These are phyloP conservation scores for Spodoptera litura DNA, from an alignment of 1,140 invertebrate species.

Conservation along the genomic window DNA sequence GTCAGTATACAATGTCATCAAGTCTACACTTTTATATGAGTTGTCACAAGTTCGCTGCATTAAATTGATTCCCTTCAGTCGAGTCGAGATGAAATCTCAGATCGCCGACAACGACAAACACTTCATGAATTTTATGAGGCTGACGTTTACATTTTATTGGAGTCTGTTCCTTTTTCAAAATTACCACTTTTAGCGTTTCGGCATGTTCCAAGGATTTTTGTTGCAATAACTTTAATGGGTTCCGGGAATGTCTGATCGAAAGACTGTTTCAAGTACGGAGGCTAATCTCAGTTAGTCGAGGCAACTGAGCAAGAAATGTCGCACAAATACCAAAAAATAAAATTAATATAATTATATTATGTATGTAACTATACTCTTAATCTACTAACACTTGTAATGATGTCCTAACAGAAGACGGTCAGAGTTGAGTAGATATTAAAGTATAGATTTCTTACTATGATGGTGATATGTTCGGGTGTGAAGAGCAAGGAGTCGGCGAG, in stretches of 20 bases:
- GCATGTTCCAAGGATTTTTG: no score
- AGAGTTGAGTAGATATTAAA: not conserved
- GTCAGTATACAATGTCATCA: not conserved
- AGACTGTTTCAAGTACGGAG: no score
- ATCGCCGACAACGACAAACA: constrained; percentile 20
- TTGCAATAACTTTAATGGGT: no score
- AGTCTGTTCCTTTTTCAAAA: no score
- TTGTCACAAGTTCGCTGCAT: not conserved
- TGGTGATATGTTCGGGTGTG: constrained; percentile 59
- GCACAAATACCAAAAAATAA: not conserved
- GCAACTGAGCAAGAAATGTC: not conserved
- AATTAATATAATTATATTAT: no score
- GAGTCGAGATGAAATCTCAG: not conserved
- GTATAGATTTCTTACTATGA: constrained; percentile 57
- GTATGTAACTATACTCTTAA: no score
- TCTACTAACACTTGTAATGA: no score
- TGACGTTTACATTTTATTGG: not conserved
- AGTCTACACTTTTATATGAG: not conserved
- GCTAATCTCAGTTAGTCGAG: not conserved
- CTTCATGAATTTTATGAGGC: constrained; percentile 14
- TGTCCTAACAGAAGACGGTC: no score
- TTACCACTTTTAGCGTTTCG: no score
- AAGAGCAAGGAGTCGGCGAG: constrained; percentile 68
- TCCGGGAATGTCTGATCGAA: no score
- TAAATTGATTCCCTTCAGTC: not conserved